Base-by-base conservation (phyloP, 2,888 invertebrate species). In the Rhagonycha lutea region DNA sequence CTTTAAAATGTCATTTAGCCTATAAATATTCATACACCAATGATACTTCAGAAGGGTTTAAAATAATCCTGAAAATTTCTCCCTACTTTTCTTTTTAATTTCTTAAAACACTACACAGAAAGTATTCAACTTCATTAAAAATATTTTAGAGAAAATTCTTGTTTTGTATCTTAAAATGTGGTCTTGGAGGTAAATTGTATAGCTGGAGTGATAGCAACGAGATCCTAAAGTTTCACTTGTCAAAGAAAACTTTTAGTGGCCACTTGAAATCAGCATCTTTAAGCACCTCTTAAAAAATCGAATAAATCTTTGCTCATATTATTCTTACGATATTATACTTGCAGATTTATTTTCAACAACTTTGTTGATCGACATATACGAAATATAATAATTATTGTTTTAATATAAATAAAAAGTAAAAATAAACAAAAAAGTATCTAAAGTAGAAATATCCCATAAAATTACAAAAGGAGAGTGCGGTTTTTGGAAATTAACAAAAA, bases 1-100 rank as follows among this genome's bases (percentile, higher is more conserved):
- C 79, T 77, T 77, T 73, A 74, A 65, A 75, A 79, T 79, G 79
- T 75, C 79, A 79, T 79, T 79, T 79, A 77, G 69, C 75, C 79
- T 72, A 79, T 79, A 77, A 79, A 79, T 79, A 79, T 79, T 79
- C 79, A 79, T 79, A 75, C 75, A 73, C 79, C 79, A 77, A 79
- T 79, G 79, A 79, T 79, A 77, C 79, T 47, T 77, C 77, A 71
- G 75, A 79, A 79, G 79, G 79, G 78, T 79, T 79, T 75, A 79
- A 72, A 70, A 76, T 76, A 76, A 74, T 78, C 78, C 77, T 78
- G 76, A 74, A 78, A 76, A 76, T 76, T 78, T 78, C 72, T 72
- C 73, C 77, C 74, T 76, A 76, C 73, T 76, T 76, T 77, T 74
- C 76, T 76, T 78, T 78, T 47, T 47, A 47, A 47, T 47, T 47